Percentiles rank a stretch among this genome's conserved stretches.
These are phyloP conservation scores for Phrynosoma platyrhinos DNA, from an alignment of 2,113 vertebrate genomes.

Conservation along the genomic window DNA sequence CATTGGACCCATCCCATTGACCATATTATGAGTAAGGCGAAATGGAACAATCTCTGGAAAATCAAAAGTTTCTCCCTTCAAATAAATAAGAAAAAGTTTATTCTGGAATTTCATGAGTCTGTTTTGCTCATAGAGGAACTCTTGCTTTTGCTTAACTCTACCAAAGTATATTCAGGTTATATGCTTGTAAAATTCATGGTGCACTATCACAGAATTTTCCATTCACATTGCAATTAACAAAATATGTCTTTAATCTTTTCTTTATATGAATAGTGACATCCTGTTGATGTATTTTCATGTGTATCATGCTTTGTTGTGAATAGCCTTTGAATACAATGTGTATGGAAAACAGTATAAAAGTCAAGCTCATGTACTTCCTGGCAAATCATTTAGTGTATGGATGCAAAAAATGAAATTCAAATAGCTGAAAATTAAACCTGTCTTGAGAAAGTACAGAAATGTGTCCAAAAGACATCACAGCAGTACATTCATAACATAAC, in stretches of 20 bases:
- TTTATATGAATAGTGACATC: neutral
- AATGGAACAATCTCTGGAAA: slow-evolving; percentile 98
- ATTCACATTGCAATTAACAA: neutral
- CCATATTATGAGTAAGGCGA: slow-evolving; percentile 98
- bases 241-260: neutral
- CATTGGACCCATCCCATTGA: slow-evolving; percentile 98
- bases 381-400: neutral
- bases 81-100: slow-evolving; percentile 35
- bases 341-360: neutral
- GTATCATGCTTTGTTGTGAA: neutral
- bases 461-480: neutral
- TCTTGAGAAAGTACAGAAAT: neutral
- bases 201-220: neutral
- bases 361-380: neutral
- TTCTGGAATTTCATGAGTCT: slow-evolving; percentile 1
- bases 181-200: neutral
- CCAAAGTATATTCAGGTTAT: neutral
- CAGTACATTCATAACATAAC: neutral
- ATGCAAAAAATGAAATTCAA: too few species aligned
- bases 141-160: neutral
- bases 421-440: neutral
- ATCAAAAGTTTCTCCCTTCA: slow-evolving; percentile 96
- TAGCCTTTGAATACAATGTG: neutral
- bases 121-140: neutral
- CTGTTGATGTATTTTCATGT: neutral